Evolutionary conservation across 2,797 vertebrate genomes (phyloP), one percentile per base, ranked within the genome.

Genomic region (Betta splendens): DNA sequence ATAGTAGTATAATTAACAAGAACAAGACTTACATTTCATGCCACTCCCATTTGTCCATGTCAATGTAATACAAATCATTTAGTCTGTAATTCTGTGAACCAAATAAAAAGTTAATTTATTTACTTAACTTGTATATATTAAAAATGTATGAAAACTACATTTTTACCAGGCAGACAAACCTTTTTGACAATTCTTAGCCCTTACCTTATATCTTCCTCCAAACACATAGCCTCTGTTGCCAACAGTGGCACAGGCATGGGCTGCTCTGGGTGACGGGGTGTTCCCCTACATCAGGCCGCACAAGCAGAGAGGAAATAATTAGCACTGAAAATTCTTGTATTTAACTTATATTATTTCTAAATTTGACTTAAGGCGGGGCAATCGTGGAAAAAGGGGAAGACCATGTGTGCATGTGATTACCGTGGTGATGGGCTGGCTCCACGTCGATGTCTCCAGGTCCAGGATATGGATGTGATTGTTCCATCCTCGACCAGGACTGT

Each of bases 1-100:
- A n/a, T n/a, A n/a, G n/a, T n/a, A n/a, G n/a, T n/a, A n/a, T n/a
- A n/a, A n/a, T n/a, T n/a, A n/a, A n/a, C n/a, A 49, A 33, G 4
- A 5, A 33, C 4, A 47, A 6, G 33, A 68, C 95, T 69, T 89
- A 98, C 97, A 97, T 90, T 89, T 98, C 96, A 44, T 89, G 94
- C 97, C 97, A 99, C 59, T 94, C 94, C 97, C 97, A 99, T 0
- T 92, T 94, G 67, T 98, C 95, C 91, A 98, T 79, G 79, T 97
- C 90, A 65, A 99, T 92, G 77, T 87, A 97, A 89, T 96, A 94
- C 11, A 98, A 90, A 48, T 99, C 97, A 9, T 98, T 98, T 84
- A 98, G 93, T 43, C 97, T 91, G 65, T 92, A 94, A 54, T 94
- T 94, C 97, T 99, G 42, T 46, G 69, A 61, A 67, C 29, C 66